phyloP scores from a whole-genome alignment of 1,140 invertebrate genomes.

The Drosophila obscura region DNA sequence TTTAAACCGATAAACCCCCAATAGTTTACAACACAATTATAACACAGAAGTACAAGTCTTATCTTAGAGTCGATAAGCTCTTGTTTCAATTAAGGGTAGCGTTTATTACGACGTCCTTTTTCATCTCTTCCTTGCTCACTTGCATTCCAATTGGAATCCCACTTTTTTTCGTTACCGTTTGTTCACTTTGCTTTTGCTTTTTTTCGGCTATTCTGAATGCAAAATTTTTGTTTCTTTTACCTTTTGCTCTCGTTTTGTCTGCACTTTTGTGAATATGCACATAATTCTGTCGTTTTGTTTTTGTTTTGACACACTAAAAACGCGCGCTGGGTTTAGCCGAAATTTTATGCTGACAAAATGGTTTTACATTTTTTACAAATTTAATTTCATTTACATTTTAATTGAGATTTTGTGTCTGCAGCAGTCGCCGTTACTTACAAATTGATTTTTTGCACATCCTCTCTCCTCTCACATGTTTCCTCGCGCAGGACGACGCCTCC shows the following conservation, averaged over 20 bases:
- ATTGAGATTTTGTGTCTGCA: slow-evolving; percentile 5
- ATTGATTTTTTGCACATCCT: slow-evolving; percentile 73
- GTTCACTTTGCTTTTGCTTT: slow-evolving; percentile 4
- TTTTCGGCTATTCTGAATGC: background rate
- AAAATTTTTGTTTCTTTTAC: slow-evolving; percentile 15
- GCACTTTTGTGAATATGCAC: background rate
- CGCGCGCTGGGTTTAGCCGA: slow-evolving; percentile 5
- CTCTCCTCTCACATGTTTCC: slow-evolving; percentile 38
- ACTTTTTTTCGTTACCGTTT: slow-evolving; percentile 4
- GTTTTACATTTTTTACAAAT: slow-evolving; percentile 6
- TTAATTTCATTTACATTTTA: slow-evolving; percentile 13
- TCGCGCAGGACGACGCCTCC: slow-evolving; percentile 42
- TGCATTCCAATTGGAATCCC: slow-evolving; percentile 23
- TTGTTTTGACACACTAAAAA: slow-evolving; percentile 50
- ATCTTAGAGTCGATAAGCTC: too few relatives aligned
- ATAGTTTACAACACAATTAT: too few relatives aligned
- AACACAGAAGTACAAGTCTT: too few relatives aligned
- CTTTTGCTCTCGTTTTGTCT: slow-evolving; percentile 3
- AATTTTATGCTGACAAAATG: slow-evolving; percentile 35
- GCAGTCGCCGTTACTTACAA: slow-evolving; percentile 56
- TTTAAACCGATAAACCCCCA: too few relatives aligned
- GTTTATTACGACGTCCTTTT: background rate
- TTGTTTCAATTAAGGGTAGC: background rate
- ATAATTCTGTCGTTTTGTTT: slow-evolving; percentile 18
- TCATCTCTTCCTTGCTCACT: slow-evolving; percentile 15